phyloP scores from a whole-genome alignment of 2,888 invertebrate genomes.

The Netelia inedita region DNA sequence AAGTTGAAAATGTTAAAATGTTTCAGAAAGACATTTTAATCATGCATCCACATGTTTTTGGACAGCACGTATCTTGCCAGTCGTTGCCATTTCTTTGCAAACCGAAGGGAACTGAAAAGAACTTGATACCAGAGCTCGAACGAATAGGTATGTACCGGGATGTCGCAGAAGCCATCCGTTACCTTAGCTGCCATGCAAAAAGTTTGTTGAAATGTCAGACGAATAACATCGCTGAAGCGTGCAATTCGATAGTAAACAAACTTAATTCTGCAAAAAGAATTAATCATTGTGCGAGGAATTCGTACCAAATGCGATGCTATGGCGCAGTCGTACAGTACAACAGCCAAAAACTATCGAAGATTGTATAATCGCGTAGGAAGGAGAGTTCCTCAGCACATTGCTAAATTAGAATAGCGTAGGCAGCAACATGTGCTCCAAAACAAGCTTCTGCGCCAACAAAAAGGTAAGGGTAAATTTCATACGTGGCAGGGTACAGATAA shows the following conservation, averaged over 20 bases:
- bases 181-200: constrained; percentile 42
- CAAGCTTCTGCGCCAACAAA: no score
- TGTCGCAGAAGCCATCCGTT: constrained; percentile 35
- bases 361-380: constrained; percentile 5
- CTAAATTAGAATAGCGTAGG: no score
- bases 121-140: constrained; percentile 47
- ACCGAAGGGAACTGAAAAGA: constrained; percentile 22
- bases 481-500: constrained; percentile 42
- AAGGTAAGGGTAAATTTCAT: not conserved
- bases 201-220: constrained; percentile 64
- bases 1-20: not conserved
- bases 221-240: constrained; percentile 68
- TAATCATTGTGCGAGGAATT: constrained; percentile 73
- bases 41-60: constrained; percentile 66
- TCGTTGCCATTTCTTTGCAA: not conserved
- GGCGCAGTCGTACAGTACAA: constrained; percentile 78
- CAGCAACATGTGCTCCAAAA: no score
- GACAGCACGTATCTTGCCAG: constrained; percentile 61
- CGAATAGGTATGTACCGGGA: constrained; percentile 51
- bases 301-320: constrained; percentile 77
- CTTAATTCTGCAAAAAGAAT: constrained; percentile 69
- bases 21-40: constrained; percentile 61
- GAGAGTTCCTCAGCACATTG: no score
- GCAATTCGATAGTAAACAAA: constrained; percentile 35
- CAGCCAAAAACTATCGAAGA: constrained; percentile 65